Conservation (phyloP, 2,113 vertebrate species). For the Pongo pygmaeus region DNA sequence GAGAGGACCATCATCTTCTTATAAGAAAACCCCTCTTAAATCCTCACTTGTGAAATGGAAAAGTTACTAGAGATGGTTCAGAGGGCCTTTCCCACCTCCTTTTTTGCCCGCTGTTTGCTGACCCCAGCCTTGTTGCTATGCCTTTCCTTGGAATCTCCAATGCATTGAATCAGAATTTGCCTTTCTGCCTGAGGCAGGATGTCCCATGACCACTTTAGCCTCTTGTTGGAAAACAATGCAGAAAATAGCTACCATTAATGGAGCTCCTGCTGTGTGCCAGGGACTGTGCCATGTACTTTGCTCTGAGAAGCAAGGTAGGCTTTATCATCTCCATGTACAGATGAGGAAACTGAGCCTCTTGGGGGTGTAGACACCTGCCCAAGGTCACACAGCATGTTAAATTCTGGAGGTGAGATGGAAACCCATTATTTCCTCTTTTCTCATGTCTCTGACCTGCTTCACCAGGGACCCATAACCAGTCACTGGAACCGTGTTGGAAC, state of each 20-base stretch:
- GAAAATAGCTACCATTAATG: not conserved
- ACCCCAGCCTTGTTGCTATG: not conserved
- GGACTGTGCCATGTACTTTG: accelerated
- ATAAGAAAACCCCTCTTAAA: not conserved
- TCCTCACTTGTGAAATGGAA: not conserved
- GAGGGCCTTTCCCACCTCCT: accelerated
- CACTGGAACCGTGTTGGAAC: not conserved
- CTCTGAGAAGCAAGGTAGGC: not conserved
- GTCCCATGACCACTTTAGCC: not conserved
- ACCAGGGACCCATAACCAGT: not conserved
- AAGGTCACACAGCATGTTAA: not conserved
- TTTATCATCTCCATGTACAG: not conserved
- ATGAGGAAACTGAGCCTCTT: not conserved
- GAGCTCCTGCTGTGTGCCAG: not conserved
- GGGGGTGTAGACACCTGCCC: not conserved
- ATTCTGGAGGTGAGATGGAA: not conserved
- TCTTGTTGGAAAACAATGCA: not conserved
- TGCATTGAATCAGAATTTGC: not conserved
- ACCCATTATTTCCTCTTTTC: not conserved
- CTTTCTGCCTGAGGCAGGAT: not conserved
- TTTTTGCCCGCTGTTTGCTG: not conserved
- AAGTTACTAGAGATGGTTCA: not conserved
- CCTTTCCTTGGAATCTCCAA: not conserved
- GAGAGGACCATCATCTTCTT: not conserved
- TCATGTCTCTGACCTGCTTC: not conserved